Evolutionary conservation across 2,113 vertebrate species (phyloP), one percentile per base, ranked within the genome.

Genomic region (Misgurnus anguillicaudatus): DNA sequence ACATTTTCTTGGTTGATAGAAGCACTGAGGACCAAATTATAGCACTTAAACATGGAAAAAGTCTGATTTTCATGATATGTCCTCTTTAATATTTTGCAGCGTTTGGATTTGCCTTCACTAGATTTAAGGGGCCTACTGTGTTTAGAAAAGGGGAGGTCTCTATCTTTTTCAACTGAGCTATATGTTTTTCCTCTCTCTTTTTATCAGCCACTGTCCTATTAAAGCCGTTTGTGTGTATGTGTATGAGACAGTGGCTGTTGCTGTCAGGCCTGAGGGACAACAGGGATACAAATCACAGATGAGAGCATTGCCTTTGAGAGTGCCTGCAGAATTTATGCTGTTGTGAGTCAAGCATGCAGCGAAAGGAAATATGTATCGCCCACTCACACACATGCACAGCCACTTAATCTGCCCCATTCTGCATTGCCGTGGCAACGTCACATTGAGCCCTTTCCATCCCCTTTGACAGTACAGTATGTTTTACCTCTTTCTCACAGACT

Each of bases 301-400:
- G 68, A 80, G 61, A 72, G 41, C 53, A 74, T 55, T 62, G 36
- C 38, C 48, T 74, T 47, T 58, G 61, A 80, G 61, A 61, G 70
- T 17, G 45, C 41, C 77, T 71, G 58, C 39, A 17, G 66, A 53
- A 72, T 64, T 80, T 80, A 57, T 64, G 68, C 69, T 45, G 61
- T 63, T 58, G 69, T 80, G 60, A 80, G 60, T 80, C 69, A 80
- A 36, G 38, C 78, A 63, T 47, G 39, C 61, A 65, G 71, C 0
- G 41, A 74, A 41, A 19, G 57, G 71, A 74, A 74, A 65, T 73
- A 57, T 73, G 48, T 42, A 73, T 55, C 63, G 19, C 61, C 61
- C 68, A 47, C 66, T 24, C 55, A 61, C 65, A 36, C 66, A 51
- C 55, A 45, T 39, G n/a, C 21, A 41, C 67, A 70, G 14, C 21